These are phyloP conservation scores for Automeris io DNA, from an alignment of 2,888 invertebrate genomes.

Conservation along the genomic window DNA sequence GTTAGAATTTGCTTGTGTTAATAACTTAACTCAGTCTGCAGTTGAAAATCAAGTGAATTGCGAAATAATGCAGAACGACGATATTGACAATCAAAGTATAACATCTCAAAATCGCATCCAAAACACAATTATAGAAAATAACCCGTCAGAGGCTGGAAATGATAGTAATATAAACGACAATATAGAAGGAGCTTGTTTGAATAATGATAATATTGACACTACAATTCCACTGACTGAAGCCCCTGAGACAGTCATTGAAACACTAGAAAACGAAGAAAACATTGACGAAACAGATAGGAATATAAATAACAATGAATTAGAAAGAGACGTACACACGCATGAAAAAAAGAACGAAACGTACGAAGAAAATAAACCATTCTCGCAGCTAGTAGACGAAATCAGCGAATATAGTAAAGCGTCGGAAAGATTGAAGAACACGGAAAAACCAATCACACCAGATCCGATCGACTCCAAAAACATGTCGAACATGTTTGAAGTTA, in stretches of 20 bases:
- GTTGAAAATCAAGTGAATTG: conserved; percentile 5
- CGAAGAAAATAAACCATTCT: conserved; percentile 32
- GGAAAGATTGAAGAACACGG: conserved; percentile 21
- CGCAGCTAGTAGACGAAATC: conserved; percentile 30
- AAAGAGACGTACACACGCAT: conserved; percentile 10
- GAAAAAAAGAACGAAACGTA: conserved; percentile 18
- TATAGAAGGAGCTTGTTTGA: conserved; percentile 8
- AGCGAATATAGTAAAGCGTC: conserved; percentile 28
- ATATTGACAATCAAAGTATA: background rate
- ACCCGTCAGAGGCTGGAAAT: conserved; percentile 1
- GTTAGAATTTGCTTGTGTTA: conserved; percentile 64
- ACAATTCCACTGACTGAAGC: background rate
- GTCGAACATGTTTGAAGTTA: conserved; percentile 42
- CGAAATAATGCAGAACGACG: conserved; percentile 8
- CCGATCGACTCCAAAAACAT: conserved; percentile 15
- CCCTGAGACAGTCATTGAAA: background rate
- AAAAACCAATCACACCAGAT: conserved; percentile 11
- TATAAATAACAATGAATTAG: conserved; percentile 4
- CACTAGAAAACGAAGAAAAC: background rate
- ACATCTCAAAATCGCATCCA: conserved; percentile 7
- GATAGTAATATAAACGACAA: conserved; percentile 13
- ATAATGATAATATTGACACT: conserved; percentile 4
- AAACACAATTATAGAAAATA: conserved; percentile 5
- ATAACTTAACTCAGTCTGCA: conserved; percentile 12
- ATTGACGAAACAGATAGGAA: background rate